Base-by-base conservation (phyloP, 2,888 invertebrate genomes). In the Eumacrocentrus americanus region DNA sequence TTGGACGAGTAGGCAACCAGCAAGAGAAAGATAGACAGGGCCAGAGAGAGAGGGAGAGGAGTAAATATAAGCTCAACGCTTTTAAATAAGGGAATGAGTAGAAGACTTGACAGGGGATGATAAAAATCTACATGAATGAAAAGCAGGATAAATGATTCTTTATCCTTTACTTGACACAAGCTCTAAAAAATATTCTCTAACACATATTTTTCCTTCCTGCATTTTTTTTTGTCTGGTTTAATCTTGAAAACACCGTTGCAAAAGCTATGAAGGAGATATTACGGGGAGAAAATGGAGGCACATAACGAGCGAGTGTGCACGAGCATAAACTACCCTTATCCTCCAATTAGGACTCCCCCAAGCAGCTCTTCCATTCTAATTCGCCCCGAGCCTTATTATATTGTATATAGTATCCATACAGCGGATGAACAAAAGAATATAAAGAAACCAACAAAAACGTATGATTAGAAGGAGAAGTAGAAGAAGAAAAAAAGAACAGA, bases 251-350 rank as follows among this genome's bases (percentile, higher is more conserved):
- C 37, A 34, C 12, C 18, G 23, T n/a, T 20, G 7, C n/a, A 51
- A 37, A 51, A 51, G 51, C 35, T 40, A 53, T 22, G 12, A 38
- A 25, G 42, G 11, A 18, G 53, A 40, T 42, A 53, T 53, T 53
- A 53, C 9, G 25, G 18, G 53, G 53, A 34, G 34, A 18, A 29
- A 16, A 64, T 42, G 65, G 54, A 64, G 57, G 57, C 58, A 63
- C 51, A 53, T 35, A 58, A 51, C 20, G 40, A 37, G 51, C 51
- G n/a, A 35, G 51, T 35, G 51, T 51, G 35, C 47, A 29, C 18
- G 55, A 55, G 46, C 62, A 64, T 72, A 72, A 73, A 71, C 69
- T 74, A 71, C 63, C 65, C 65, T 74, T 73, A 70, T 70, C 67
- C 67, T 44, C 62, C 70, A 69, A 76, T 76, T 75, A 75, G 66